Evolutionary conservation across 2,113 vertebrate genomes (phyloP), one percentile per base, ranked within the genome.

Genomic region (Pachypanchax playfairii): DNA sequence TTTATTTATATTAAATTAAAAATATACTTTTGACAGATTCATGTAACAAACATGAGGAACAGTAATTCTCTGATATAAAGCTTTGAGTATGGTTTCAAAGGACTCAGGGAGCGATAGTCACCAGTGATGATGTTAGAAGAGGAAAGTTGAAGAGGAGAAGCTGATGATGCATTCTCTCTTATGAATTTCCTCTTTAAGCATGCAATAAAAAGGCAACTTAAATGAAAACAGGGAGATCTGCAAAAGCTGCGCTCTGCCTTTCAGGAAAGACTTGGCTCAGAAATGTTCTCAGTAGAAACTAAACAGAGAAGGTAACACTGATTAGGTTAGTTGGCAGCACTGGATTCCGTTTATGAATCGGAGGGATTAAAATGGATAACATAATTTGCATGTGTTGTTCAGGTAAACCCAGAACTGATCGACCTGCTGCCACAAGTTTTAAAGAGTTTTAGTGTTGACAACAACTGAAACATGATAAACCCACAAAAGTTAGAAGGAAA

Each of bases 1-100:
- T 97, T 97, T 94, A 96, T 98, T 98, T 95, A 97, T 98, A 98
- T 97, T 98, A 98, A 98, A 98, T 98, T 98, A 98, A 98, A 98
- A 98, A 98, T 98, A 98, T 97, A 98, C 94, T 96, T 98, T 94
- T 95, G 95, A 98, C 95, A 97, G 95, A 95, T 97, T 96, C 94
- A 96, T 98, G 94, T 98, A 98, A 95, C 95, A 98, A 97, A 98
- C 96, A 96, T 92, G 95, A 94, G 94, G 94, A 96, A 94, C 92
- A 91, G 91, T 94, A 93, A 92, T 92, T 96, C 94, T 95, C 95
- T 94, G 93, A 81, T 90, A 91, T 85, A 86, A 91, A 91, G 89
- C 90, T 90, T 88, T 88, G 85, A 80, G 87, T 82, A 66, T 82
- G 74, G 67, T 83, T 80, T 78, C 65, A 86, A 89, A 86, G 73